Evolutionary conservation across 2,797 vertebrate genomes (phyloP).

Genomic region (Protosalanx chinensis): DNA sequence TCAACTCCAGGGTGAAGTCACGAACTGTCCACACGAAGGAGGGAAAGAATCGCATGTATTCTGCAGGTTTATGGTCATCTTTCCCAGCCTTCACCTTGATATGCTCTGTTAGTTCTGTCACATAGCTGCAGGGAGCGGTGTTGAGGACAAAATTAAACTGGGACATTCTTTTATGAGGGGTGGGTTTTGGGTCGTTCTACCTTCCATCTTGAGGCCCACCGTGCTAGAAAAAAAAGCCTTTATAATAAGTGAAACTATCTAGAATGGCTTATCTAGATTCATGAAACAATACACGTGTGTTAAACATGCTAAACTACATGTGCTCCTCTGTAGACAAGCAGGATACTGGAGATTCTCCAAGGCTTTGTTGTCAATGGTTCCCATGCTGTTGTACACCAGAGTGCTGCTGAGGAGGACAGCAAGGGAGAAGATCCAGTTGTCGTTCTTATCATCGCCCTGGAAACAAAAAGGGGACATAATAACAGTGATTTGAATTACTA

Average conservation of each 20-base stretch:
- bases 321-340: slow-evolving; percentile 24
- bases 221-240: neutral
- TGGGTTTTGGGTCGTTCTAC: neutral
- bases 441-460: slow-evolving; percentile 60
- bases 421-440: slow-evolving; percentile 65
- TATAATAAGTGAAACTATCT: neutral
- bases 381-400: slow-evolving; percentile 67
- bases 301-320: neutral
- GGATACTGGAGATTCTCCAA: slow-evolving; percentile 71
- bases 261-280: too few species aligned
- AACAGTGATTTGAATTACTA: neutral
- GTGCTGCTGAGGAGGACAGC: slow-evolving; percentile 65
- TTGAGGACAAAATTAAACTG: slow-evolving; percentile 30
- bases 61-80: slow-evolving; percentile 31
- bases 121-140: slow-evolving; percentile 46
- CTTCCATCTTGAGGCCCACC: neutral
- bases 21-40: slow-evolving; percentile 69
- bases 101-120: slow-evolving; percentile 61
- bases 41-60: slow-evolving; percentile 64
- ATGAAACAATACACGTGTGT: too few species aligned
- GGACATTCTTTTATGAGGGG: neutral
- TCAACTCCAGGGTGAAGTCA: slow-evolving; percentile 67
- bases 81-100: slow-evolving; percentile 53
- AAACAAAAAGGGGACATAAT: slow-evolving; percentile 6
- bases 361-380: slow-evolving; percentile 62